Percentiles rank a stretch among this genome's conserved stretches.
Evolutionary conservation across 2,113 vertebrate species (phyloP).

Genomic region (Bubo bubo): DNA sequence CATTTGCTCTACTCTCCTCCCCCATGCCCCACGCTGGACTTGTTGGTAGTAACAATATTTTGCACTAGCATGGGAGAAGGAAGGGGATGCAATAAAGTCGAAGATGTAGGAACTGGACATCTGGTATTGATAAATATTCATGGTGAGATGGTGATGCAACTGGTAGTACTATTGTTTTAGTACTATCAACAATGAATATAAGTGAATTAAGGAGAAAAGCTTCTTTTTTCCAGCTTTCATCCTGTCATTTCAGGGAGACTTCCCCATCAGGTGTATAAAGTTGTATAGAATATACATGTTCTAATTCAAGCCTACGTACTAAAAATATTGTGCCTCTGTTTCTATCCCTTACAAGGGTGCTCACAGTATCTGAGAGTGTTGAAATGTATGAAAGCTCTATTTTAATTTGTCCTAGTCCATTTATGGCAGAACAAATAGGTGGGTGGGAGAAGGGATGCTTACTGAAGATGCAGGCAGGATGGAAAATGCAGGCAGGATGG

Average conservation of each 20-base stretch:
- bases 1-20: background rate
- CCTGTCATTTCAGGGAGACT: background rate
- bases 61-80: background rate
- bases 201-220: background rate
- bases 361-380: background rate
- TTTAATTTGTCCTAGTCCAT: background rate
- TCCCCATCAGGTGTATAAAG: background rate
- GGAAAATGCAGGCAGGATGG: background rate
- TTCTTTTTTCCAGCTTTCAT: background rate
- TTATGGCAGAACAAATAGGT: background rate
- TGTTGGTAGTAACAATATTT: too few relatives aligned
- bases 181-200: background rate
- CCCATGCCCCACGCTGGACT: background rate
- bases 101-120: background rate
- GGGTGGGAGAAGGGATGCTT: background rate
- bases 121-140: background rate
- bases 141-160: background rate
- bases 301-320: background rate
- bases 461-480: background rate
- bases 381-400: background rate
- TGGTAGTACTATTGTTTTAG: background rate
- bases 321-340: background rate
- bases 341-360: background rate
- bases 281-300: background rate
- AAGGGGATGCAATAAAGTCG: background rate